phyloP scores from a whole-genome alignment of 1,140 invertebrate species.

The Apis laboriosa region DNA sequence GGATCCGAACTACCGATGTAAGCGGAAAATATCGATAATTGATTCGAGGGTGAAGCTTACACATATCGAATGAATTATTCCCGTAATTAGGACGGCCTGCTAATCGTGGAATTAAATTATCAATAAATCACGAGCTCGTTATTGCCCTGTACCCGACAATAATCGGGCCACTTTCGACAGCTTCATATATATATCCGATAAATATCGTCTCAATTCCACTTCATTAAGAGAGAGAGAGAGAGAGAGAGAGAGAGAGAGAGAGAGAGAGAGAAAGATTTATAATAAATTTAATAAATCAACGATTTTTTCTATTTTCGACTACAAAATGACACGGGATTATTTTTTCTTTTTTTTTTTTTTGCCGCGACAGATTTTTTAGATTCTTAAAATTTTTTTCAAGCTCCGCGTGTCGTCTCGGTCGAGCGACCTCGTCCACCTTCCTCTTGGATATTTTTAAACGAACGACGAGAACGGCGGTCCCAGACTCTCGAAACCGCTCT shows the following conservation, averaged over 20 bases:
- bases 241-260: too few species aligned
- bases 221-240: too few species aligned
- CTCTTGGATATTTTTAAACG: constrained; percentile 61
- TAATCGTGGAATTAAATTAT: constrained; percentile 24
- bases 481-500: constrained; percentile 7
- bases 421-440: constrained; percentile 58
- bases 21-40: constrained; percentile 22
- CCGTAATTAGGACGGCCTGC: neutral
- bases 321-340: too few species aligned
- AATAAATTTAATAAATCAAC: too few species aligned
- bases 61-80: constrained; percentile 13
- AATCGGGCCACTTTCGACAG: neutral
- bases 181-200: too few species aligned
- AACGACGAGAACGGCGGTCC: constrained; percentile 9
- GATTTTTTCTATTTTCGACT: too few species aligned
- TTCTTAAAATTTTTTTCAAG: neutral
- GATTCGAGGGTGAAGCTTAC: neutral
- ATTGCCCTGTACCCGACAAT: neutral
- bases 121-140: constrained; percentile 18
- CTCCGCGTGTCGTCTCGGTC: constrained; percentile 28
- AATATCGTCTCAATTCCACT: too few species aligned
- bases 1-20: neutral
- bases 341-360: too few species aligned
- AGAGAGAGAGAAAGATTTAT: too few species aligned
- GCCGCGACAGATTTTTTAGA: too few species aligned